Conservation (phyloP, 1,140 invertebrate genomes). For the Lepidurus couesii region DNA sequence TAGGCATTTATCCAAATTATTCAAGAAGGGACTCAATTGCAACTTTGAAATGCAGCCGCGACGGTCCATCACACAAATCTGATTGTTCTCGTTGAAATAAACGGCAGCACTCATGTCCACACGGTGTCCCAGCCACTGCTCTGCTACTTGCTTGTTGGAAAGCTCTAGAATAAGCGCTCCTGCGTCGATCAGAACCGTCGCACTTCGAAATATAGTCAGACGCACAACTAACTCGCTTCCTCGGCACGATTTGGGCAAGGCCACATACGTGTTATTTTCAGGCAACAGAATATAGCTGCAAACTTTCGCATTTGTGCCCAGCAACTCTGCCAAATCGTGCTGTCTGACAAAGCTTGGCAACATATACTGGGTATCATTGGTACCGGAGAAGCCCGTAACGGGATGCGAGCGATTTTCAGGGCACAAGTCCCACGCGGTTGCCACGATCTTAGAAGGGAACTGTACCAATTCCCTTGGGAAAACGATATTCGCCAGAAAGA, state of each 20-base stretch:
- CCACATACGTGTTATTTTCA: conserved; percentile 32
- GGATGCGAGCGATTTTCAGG: conserved; percentile 22
- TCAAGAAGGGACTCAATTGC: conserved; percentile 32
- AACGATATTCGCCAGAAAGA: conserved; percentile 34
- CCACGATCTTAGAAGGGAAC: conserved; percentile 35
- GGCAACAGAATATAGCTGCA: conserved; percentile 26
- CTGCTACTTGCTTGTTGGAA: conserved; percentile 36
- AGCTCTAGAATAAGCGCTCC: conserved; percentile 37
- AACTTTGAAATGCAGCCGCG: conserved; percentile 23
- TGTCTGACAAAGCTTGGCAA: conserved; percentile 34
- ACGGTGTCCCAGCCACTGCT: conserved; percentile 33
- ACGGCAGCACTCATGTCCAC: conserved; percentile 34
- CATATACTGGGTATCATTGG: conserved; percentile 35
- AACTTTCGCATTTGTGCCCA: conserved; percentile 34
- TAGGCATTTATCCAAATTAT: conserved; percentile 30
- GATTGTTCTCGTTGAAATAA: conserved; percentile 35
- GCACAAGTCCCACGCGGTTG: conserved; percentile 35
- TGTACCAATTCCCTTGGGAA: conserved; percentile 35
- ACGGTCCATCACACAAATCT: conserved; percentile 33
- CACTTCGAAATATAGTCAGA: not conserved
- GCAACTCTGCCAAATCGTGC: conserved; percentile 30
- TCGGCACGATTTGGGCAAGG: not conserved
- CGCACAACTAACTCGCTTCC: not conserved
- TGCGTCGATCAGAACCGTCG: conserved; percentile 35
- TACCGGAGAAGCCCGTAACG: conserved; percentile 36